Evolutionary conservation across 2,888 invertebrate species (phyloP).

Genomic region (Stenodera caucasica): DNA sequence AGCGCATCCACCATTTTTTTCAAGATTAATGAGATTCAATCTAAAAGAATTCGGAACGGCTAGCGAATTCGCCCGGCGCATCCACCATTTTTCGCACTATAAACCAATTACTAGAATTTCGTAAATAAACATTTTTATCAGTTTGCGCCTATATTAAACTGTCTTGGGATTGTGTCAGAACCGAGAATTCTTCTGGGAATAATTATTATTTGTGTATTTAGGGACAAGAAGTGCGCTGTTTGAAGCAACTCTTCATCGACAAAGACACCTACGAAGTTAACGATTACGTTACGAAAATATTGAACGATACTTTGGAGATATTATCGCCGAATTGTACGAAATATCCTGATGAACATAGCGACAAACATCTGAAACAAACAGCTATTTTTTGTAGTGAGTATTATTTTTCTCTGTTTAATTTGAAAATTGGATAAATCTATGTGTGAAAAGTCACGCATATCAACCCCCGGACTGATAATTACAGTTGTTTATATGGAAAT

Average conservation of each 20-base stretch:
- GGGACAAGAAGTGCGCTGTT: constrained; percentile 50
- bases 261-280: constrained; percentile 54
- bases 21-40: too few relatives aligned
- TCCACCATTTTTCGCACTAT: too few relatives aligned
- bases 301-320: constrained; percentile 42
- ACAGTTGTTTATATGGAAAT: background rate
- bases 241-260: constrained; percentile 54
- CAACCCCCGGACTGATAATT: background rate
- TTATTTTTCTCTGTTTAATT: background rate
- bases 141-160: too few relatives aligned
- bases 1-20: too few relatives aligned
- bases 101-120: too few relatives aligned
- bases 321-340: constrained; percentile 51
- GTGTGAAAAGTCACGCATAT: background rate
- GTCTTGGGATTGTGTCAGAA: too few relatives aligned
- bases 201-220: constrained; percentile 28
- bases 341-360: constrained; percentile 44
- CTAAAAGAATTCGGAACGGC: too few relatives aligned
- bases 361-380: constrained; percentile 39
- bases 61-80: too few relatives aligned
- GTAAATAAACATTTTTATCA: too few relatives aligned
- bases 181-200: too few relatives aligned
- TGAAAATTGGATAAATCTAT: background rate
- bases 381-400: constrained; percentile 49
- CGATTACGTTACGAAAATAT: constrained; percentile 50